Evolutionary conservation across 1,140 invertebrate species (phyloP).

Genomic region (Scaptomyza hsui): DNA sequence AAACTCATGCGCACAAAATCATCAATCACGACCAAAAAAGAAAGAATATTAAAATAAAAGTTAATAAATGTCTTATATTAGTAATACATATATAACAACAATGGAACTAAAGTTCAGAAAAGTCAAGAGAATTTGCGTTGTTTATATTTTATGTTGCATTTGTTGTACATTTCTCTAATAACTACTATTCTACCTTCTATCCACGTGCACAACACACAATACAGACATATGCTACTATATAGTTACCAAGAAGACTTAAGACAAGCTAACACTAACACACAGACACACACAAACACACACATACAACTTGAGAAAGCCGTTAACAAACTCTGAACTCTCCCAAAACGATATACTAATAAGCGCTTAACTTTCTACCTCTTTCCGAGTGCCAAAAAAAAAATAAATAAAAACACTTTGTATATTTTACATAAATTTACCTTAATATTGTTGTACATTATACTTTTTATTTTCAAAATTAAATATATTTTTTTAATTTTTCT

Average conservation of each 20-base stretch:
- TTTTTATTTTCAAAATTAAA: constrained; percentile 45
- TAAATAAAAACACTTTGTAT: constrained; percentile 64
- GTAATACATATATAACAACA: constrained; percentile 52
- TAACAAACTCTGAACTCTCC: constrained; percentile 2
- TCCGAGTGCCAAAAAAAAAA: not conserved
- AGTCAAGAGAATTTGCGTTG: constrained; percentile 64
- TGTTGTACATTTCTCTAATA: constrained; percentile 75
- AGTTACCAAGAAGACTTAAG: constrained; percentile 19
- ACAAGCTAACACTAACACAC: constrained; percentile 1
- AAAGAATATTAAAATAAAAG: constrained; percentile 21
- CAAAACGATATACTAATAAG: constrained; percentile 4
- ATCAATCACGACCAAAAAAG: constrained; percentile 56
- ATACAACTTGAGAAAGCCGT: constrained; percentile 4
- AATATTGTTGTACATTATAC: constrained; percentile 70
- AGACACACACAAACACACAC: constrained; percentile 8
- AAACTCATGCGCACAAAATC: constrained; percentile 78
- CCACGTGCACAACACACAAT: constrained; percentile 22
- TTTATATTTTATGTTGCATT: constrained; percentile 82
- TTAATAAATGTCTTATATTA: constrained; percentile 35
- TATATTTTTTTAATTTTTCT: constrained; percentile 28
- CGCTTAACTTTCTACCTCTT: not conserved
- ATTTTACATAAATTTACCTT: constrained; percentile 67
- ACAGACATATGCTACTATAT: constrained; percentile 22
- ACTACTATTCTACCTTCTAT: constrained; percentile 34
- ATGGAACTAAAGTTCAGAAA: constrained; percentile 68